Evolutionary conservation across 2,797 vertebrate species (phyloP).

Genomic region (Eremophila alpestris): DNA sequence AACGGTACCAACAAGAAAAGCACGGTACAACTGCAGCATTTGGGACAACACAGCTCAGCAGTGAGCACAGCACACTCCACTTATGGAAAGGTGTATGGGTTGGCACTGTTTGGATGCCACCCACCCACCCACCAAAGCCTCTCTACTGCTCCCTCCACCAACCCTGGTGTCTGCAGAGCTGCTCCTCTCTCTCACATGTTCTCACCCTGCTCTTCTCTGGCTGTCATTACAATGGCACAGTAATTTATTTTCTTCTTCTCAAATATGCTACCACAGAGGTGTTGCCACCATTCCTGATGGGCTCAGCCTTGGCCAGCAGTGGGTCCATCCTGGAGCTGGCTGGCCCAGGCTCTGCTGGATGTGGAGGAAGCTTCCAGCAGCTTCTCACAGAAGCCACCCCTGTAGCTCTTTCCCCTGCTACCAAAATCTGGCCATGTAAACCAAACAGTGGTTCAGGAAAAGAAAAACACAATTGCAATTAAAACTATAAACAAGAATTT

Average conservation of each 20-base stretch:
- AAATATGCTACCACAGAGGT: neutral
- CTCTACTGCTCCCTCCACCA: neutral
- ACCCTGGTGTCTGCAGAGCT: neutral
- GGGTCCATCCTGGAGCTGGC: neutral
- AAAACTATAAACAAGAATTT: neutral
- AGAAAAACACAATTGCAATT: neutral
- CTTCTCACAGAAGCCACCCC: neutral
- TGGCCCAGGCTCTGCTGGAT: neutral
- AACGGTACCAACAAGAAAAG: neutral
- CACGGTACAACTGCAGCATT: neutral
- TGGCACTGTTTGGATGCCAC: neutral
- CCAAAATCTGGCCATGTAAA: neutral
- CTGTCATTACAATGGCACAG: neutral
- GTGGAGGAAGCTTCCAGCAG: neutral
- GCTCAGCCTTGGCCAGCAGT: neutral
- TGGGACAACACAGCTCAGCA: neutral
- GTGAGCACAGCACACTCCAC: neutral
- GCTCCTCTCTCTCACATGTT: neutral
- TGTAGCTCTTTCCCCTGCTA: neutral
- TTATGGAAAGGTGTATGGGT: rapidly evolving
- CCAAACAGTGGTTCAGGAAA: neutral
- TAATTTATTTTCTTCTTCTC: neutral
- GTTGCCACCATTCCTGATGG: neutral
- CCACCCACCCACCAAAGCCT: neutral
- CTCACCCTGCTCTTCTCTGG: neutral